Base-by-base conservation (phyloP, 1,140 invertebrate species). In the Glossosoma conforme region DNA sequence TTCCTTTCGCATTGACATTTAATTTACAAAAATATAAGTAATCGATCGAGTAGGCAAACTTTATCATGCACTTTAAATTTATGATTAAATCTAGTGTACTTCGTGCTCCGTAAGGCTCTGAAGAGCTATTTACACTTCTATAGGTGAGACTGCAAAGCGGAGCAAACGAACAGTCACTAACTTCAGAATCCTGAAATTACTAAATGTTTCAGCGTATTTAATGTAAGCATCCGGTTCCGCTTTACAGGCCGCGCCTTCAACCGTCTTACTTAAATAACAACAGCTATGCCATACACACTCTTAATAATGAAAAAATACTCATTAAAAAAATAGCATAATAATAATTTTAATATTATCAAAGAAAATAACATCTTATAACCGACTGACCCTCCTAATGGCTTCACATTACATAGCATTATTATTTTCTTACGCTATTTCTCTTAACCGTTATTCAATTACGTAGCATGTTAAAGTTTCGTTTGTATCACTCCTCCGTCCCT, bases 1-100 rank as follows among this genome's bases (percentile, higher is more conserved):
- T 57, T 57, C 50, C 55, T 35, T 49, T 52, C 41, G 50, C 50
- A 45, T 56, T 52, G 44, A 47, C 54, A 35, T 52, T 38, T 41
- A 51, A 22, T 40, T 52, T 52, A 52, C 50, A 52, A 52, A 52
- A 52, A 52, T 52, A 51, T 52, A 44, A 51, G 38, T 37, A 36
- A 21, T 44, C 17, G 37, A 45, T 45, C 43, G 20, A 49, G 40
- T 41, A 32, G 17, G 28, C 32, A 49, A 28, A 9, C n/a, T 32
- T 47, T 36, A 49, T 24, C 45, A 24, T 24, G 36, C 35, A 15
- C 20, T 50, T 52, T 38, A 38, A 41, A 14, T 2, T 28, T 13
- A 49, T 24, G 15, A 15, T 48, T 43, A 56, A 43, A 18, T 3
- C 41, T 46, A 53, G 46, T 57, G 54, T 52, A 52, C 44, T 47